Conservation (phyloP, 2,888 invertebrate species). For the Cistogaster globosa region DNA sequence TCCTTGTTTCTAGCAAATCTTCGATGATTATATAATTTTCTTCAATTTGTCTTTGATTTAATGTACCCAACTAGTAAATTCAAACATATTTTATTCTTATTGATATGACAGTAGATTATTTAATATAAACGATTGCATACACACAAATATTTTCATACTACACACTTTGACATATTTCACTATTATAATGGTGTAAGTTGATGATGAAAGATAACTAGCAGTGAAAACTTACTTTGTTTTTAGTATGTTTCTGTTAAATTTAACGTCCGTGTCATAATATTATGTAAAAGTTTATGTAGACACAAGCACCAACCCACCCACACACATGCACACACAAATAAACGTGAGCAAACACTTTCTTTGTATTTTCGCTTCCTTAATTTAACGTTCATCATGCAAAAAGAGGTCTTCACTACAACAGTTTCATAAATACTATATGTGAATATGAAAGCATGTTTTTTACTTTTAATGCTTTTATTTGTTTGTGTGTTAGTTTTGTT, state of each 20-base stretch:
- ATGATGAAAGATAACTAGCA: not conserved
- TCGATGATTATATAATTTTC: too few relatives aligned
- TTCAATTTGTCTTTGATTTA: too few relatives aligned
- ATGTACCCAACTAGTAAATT: conserved; percentile 1
- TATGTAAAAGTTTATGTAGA: not conserved
- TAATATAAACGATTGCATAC: conserved; percentile 20
- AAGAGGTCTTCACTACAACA: not conserved
- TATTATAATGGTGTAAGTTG: not conserved
- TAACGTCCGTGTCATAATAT: conserved; percentile 42
- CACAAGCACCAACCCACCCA: not conserved
- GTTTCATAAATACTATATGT: not conserved
- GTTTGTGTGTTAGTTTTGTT: not conserved
- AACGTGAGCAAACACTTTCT: not conserved
- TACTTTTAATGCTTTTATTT: not conserved
- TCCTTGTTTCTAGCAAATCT: too few relatives aligned
- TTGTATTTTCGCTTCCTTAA: not conserved
- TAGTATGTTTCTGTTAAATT: conserved; percentile 18
- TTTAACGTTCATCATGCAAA: too few relatives aligned
- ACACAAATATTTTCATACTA: not conserved
- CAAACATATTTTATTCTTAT: conserved; percentile 38
- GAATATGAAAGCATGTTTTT: conserved; percentile 38
- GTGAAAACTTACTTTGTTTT: not conserved
- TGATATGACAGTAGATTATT: conserved; percentile 44
- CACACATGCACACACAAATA: not conserved
- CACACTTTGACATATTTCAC: not conserved